Evolutionary conservation across 1,140 invertebrate species (phyloP).

Genomic region (Paramacrobiotus metropolitanus): DNA sequence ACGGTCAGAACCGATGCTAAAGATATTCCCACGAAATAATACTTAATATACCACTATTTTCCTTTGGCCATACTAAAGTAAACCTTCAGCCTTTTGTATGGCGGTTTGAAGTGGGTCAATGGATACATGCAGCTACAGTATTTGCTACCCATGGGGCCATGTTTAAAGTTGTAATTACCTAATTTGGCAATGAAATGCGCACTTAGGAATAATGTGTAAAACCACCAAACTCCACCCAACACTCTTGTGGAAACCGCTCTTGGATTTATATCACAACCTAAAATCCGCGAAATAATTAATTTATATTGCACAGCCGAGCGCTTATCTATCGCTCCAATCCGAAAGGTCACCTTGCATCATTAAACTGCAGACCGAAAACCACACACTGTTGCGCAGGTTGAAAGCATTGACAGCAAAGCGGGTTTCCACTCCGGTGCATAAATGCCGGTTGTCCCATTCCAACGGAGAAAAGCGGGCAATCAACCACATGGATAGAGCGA

Average conservation of each 20-base stretch:
- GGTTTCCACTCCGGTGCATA: constrained; percentile 28
- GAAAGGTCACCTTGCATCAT: constrained; percentile 18
- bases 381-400: constrained; percentile 18
- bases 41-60: neutral
- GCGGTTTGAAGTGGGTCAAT: no score
- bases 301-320: neutral
- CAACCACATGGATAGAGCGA: constrained; percentile 77
- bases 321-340: no score
- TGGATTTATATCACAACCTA: constrained; percentile 18
- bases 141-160: no score
- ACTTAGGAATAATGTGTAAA: constrained; percentile 29
- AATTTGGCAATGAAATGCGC: constrained; percentile 29
- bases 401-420: constrained; percentile 15
- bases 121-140: no score
- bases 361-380: constrained; percentile 19
- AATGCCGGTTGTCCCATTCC: constrained; percentile 79
- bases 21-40: neutral
- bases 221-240: constrained; percentile 25
- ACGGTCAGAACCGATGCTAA: constrained; percentile 28
- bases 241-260: constrained; percentile 18
- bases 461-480: constrained; percentile 93
- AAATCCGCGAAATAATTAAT: neutral
- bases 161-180: no score
- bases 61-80: neutral
- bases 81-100: neutral